A percentile compares a stretch with the other conserved stretches of the same genome.
Conservation (phyloP, 2,797 vertebrate genomes). For the Carcharodon carcharias region DNA sequence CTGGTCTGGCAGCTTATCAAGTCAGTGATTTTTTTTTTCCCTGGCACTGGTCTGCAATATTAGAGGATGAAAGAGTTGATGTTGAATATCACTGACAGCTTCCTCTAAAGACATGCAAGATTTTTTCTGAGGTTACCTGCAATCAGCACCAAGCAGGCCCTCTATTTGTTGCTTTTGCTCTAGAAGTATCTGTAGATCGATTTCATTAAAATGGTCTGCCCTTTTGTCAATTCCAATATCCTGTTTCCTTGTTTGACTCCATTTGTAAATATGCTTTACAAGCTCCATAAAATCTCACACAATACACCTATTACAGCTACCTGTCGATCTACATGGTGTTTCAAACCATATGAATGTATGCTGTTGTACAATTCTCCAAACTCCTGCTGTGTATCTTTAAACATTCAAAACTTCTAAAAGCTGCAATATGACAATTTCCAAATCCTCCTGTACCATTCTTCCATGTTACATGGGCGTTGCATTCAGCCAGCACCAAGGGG, state of each 20-base stretch:
- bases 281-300: not conserved
- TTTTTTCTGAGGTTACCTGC: not conserved
- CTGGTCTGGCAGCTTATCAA: not conserved
- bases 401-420: not conserved
- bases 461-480: not conserved
- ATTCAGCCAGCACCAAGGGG: not conserved
- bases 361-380: not conserved
- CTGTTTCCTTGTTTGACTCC: not conserved
- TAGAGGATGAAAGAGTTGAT: not conserved
- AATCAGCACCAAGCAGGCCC: not conserved
- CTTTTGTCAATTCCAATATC: not conserved
- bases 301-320: not conserved
- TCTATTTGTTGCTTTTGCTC: not conserved
- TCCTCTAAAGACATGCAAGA: not conserved
- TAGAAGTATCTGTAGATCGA: not conserved
- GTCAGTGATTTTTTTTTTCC: not conserved
- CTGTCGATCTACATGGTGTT: not conserved
- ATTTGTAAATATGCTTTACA: not conserved
- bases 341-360: not conserved
- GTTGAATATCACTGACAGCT: not conserved
- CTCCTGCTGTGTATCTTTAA: not conserved
- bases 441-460: not conserved
- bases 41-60: not conserved
- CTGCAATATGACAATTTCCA: not conserved
- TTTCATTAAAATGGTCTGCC: not conserved